Percentiles rank a stretch among this genome's conserved stretches.
Conservation (phyloP, 2,797 vertebrate genomes). For the Muscicapa comitata region DNA sequence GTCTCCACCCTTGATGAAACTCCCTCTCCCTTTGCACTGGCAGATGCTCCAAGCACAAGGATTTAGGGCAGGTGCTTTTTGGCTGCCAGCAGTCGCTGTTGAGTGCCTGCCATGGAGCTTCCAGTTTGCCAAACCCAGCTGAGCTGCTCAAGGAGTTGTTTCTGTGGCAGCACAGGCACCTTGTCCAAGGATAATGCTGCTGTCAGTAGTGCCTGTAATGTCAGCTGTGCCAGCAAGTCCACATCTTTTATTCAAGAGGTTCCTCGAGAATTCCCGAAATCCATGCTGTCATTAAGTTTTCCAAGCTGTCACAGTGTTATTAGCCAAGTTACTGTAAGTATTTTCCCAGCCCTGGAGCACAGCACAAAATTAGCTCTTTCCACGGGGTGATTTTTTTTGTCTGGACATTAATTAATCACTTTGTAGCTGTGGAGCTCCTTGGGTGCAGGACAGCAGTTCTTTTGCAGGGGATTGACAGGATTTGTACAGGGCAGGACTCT, state of each 20-base stretch:
- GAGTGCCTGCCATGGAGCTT: not conserved
- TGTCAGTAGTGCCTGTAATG: not conserved
- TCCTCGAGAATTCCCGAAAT: not conserved
- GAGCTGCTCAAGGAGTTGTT: not conserved
- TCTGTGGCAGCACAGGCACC: not conserved
- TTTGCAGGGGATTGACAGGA: not conserved
- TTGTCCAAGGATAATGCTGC: not conserved
- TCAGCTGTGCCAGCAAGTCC: not conserved
- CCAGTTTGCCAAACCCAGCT: not conserved
- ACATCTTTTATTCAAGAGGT: not conserved
- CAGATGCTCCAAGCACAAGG: not conserved
- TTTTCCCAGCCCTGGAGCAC: not conserved
- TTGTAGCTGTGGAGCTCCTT: not conserved
- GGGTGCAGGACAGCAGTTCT: not conserved
- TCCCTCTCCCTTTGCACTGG: not conserved
- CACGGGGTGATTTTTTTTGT: not conserved
- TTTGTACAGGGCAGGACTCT: not conserved
- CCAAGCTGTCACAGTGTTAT: not conserved
- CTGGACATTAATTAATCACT: not conserved
- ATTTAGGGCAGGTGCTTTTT: not conserved
- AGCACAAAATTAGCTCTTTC: not conserved
- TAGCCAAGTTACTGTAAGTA: not conserved
- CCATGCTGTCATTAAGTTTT: not conserved
- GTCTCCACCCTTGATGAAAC: not conserved
- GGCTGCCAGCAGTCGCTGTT: not conserved